Evolutionary conservation across 2,888 invertebrate species (phyloP).

Genomic region (Lordiphosa fenestrarum): DNA sequence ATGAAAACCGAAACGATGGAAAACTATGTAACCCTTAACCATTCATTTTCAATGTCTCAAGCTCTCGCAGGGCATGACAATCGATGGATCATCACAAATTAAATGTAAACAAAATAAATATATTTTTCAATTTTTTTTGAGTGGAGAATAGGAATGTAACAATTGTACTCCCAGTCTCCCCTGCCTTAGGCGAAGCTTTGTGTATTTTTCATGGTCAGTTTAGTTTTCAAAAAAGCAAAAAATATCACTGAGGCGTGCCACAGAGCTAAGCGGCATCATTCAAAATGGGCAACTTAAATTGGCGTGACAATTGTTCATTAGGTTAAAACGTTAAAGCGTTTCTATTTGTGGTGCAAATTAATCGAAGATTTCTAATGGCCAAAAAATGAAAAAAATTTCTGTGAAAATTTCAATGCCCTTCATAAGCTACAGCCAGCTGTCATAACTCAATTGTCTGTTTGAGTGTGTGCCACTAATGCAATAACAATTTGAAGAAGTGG

Average conservation of each 20-base stretch:
- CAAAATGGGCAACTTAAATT: conserved; percentile 35
- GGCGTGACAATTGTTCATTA: conserved; percentile 45
- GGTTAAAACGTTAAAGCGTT: conserved; percentile 33
- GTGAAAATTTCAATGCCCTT: too few species aligned
- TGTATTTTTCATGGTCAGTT: conserved; percentile 41
- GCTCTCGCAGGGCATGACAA: conserved; percentile 12
- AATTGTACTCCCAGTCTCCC: conserved; percentile 15
- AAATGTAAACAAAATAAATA: conserved; percentile 32
- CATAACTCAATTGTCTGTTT: conserved; percentile 34
- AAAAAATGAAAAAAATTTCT: too few species aligned
- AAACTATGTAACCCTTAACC: too few species aligned
- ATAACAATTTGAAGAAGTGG: conserved; percentile 24
- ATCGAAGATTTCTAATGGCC: conserved; percentile 4
- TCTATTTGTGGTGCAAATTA: conserved; percentile 32
- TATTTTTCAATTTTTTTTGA: conserved; percentile 14
- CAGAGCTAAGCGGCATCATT: conserved; percentile 13
- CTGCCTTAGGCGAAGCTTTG: conserved; percentile 17
- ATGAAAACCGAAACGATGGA: conserved; percentile 16
- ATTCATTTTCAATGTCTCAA: not conserved
- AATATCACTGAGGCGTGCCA: conserved; percentile 18
- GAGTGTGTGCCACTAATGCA: conserved; percentile 18
- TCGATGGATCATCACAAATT: conserved; percentile 33
- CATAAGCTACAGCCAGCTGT: conserved; percentile 17
- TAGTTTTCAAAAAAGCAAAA: conserved; percentile 30
- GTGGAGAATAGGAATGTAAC: too few species aligned